phyloP scores from a whole-genome alignment of 2,888 invertebrate genomes.

The Portevinia maculata region DNA sequence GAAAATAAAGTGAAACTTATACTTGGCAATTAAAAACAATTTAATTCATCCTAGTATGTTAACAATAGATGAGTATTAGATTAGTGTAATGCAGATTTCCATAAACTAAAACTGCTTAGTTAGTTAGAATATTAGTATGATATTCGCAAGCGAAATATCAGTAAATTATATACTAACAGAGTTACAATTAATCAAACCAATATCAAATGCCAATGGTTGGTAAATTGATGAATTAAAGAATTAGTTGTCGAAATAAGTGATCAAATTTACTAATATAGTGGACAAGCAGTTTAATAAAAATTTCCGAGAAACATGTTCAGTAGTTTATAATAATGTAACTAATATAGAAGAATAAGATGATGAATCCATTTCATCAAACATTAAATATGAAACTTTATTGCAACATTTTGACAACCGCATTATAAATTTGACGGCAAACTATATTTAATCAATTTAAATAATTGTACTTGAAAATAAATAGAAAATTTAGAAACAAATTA shows the following conservation, averaged over 20 bases:
- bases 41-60: slow-evolving; percentile 49
- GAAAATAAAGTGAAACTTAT: slow-evolving; percentile 57
- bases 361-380: slow-evolving; percentile 32
- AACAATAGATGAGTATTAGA: slow-evolving; percentile 43
- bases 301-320: slow-evolving; percentile 24
- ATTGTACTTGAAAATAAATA: slow-evolving; percentile 28
- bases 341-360: slow-evolving; percentile 44
- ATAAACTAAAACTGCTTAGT: slow-evolving; percentile 44
- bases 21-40: slow-evolving; percentile 36
- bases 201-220: too few relatives aligned
- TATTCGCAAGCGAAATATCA: slow-evolving; percentile 24
- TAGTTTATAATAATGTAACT: slow-evolving; percentile 44
- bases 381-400: slow-evolving; percentile 20
- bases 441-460: slow-evolving; percentile 26
- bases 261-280: slow-evolving; percentile 22
- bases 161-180: slow-evolving; percentile 22
- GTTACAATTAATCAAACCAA: slow-evolving; percentile 17
- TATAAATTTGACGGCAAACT: slow-evolving; percentile 21
- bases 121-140: slow-evolving; percentile 7
- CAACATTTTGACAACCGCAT: slow-evolving; percentile 17
- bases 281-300: neutral
- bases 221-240: too few relatives aligned
- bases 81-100: slow-evolving; percentile 29
- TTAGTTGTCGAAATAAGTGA: slow-evolving; percentile 28
- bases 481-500: slow-evolving; percentile 11